Percentiles rank a stretch among this genome's conserved stretches.
phyloP scores from a whole-genome alignment of 1,140 invertebrate genomes.

The Caenorhabditis latens region DNA sequence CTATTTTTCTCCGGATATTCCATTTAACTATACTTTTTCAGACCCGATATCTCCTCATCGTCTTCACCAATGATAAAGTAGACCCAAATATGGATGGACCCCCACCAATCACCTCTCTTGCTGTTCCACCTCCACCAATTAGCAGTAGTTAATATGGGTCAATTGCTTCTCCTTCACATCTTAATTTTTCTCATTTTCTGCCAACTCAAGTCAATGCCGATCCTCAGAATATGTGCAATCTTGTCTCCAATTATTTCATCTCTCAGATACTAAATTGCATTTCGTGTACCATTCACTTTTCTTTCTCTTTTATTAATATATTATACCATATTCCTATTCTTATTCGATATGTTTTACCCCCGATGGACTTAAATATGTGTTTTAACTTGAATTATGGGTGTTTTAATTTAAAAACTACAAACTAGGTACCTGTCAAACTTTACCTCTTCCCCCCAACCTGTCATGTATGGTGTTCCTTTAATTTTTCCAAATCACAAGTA shows the following conservation, averaged over 20 bases:
- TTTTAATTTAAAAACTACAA: conserved; percentile 37
- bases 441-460: background rate
- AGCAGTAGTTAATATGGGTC: background rate
- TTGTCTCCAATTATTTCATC: background rate
- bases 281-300: too few relatives aligned
- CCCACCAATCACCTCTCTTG: background rate
- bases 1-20: background rate
- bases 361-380: conserved; percentile 42
- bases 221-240: conserved; percentile 45
- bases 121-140: conserved; percentile 24
- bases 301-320: background rate
- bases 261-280: background rate
- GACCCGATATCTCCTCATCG: conserved; percentile 19
- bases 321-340: background rate
- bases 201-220: conserved; percentile 25
- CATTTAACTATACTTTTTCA: background rate
- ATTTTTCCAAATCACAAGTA: background rate
- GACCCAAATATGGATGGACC: conserved; percentile 14
- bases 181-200: conserved; percentile 1
- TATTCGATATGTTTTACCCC: background rate
- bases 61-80: conserved; percentile 42
- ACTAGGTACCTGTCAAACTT: conserved; percentile 11
- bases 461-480: background rate
- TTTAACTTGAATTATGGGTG: conserved; percentile 50
- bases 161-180: background rate